Evolutionary conservation across 1,140 invertebrate species (phyloP).

Genomic region (Holotrichia oblita): DNA sequence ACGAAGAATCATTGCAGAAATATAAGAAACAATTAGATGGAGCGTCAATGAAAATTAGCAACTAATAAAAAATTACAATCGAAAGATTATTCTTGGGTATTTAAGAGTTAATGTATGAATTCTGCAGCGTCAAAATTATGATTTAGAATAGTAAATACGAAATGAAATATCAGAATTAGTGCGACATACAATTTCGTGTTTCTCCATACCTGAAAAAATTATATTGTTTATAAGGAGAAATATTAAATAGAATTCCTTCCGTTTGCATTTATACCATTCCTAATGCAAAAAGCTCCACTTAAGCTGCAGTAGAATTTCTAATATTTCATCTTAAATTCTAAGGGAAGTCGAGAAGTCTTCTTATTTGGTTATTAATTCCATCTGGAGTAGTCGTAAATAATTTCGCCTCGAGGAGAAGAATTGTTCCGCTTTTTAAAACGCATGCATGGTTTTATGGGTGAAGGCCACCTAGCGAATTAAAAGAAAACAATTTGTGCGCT

Average conservation of each 20-base stretch:
- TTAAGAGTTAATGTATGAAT: too few species aligned
- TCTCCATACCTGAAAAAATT: too few species aligned
- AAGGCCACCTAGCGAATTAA: not conserved
- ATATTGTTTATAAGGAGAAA: not conserved
- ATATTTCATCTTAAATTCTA: conserved; percentile 17
- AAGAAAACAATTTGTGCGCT: conserved; percentile 19
- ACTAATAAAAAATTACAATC: too few species aligned
- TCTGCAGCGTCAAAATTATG: too few species aligned
- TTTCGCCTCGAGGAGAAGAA: not conserved
- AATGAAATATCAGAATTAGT: too few species aligned
- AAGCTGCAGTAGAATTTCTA: not conserved
- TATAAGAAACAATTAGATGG: too few species aligned
- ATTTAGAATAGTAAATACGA: too few species aligned
- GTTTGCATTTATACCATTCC: not conserved
- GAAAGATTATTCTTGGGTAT: too few species aligned
- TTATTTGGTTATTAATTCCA: conserved; percentile 36
- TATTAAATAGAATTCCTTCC: not conserved
- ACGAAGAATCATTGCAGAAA: too few species aligned
- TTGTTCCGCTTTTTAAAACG: not conserved
- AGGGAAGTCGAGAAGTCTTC: not conserved
- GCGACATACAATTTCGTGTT: too few species aligned
- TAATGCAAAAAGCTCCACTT: not conserved
- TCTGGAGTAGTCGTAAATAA: conserved; percentile 18
- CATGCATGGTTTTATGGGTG: conserved; percentile 6
- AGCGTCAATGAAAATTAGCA: too few species aligned